Evolutionary conservation across 2,888 invertebrate genomes (phyloP), one percentile per base, ranked within the genome.

Genomic region (Melinaea menophilus): DNA sequence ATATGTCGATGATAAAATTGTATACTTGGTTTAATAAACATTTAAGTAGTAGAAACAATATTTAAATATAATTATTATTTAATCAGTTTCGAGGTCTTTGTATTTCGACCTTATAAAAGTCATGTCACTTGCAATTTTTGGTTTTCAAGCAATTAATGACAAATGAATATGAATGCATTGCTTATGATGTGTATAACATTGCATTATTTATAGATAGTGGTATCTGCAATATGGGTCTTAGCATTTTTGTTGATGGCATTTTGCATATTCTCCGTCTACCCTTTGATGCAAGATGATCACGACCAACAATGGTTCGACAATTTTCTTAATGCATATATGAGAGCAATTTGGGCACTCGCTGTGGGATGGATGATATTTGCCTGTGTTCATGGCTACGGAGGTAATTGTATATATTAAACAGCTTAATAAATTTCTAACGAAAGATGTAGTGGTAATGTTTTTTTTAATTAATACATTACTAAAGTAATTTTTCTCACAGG

Each of bases 331-430:
- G 83, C 87, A 0, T 82, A 86, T 59, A 80, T 85, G 72, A 75
- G 90, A 55, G 83, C 89, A 0, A 73, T 75, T 1, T 92, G 92
- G 92, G 83, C 88, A 0, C n/a, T 86, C 9, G 85, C 82, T 9
- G 66, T 92, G 1, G 82, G 86, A 0, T 91, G 91, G 90, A 71
- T 92, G 3, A 78, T 91, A 22, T 81, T 90, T 46, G 88, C 89
- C 0, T 92, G 91, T 61, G 79, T 75, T 0, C 79, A 82, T 63
- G 91, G 91, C 60, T 86, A 86, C 74, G 88, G 85, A 78, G 88
- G 89, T 88, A 74, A 61, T 34, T 37, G 22, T 9, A 41, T 9
- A 41, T 9, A 41, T 5, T 37, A 5, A 37, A 4, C 7, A 37
- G 37, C 7, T 37, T 5, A 37, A 37, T 37, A 37, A 7, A 37